phyloP scores from a whole-genome alignment of 2,797 vertebrate genomes.

The Xiphophorus birchmanni region DNA sequence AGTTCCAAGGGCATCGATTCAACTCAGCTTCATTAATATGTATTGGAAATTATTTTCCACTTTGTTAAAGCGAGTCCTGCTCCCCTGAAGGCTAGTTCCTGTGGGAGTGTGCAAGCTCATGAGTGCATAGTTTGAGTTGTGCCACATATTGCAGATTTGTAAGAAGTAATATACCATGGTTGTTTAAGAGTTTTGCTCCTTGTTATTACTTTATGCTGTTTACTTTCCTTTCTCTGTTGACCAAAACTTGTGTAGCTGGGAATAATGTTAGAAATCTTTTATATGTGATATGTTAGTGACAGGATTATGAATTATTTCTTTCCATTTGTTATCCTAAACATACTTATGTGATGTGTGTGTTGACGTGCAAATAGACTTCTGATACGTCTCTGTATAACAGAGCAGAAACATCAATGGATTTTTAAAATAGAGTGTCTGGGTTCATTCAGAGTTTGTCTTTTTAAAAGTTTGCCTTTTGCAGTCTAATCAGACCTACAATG shows the following conservation, averaged over 20 bases:
- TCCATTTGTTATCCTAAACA: neutral
- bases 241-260: neutral
- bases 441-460: neutral
- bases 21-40: constrained; percentile 82
- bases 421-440: neutral
- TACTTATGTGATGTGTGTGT: neutral
- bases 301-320: neutral
- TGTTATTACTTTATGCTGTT: constrained; percentile 21
- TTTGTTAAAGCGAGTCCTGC: constrained; percentile 75
- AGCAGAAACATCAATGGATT: neutral
- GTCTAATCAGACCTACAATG: neutral
- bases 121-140: constrained; percentile 42
- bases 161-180: constrained; percentile 41
- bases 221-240: constrained; percentile 23
- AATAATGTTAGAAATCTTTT: neutral
- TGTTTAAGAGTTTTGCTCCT: constrained; percentile 14
- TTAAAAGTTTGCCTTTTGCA: neutral
- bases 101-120: constrained; percentile 32
- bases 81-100: constrained; percentile 72
- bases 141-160: constrained; percentile 48
- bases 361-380: neutral
- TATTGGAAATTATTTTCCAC: constrained; percentile 83
- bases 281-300: neutral
- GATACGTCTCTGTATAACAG: neutral
- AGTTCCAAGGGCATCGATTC: constrained; percentile 82